Percentiles rank a stretch among this genome's conserved stretches.
Evolutionary conservation across 2,113 vertebrate species (phyloP).

Genomic region (Canis aureus): DNA sequence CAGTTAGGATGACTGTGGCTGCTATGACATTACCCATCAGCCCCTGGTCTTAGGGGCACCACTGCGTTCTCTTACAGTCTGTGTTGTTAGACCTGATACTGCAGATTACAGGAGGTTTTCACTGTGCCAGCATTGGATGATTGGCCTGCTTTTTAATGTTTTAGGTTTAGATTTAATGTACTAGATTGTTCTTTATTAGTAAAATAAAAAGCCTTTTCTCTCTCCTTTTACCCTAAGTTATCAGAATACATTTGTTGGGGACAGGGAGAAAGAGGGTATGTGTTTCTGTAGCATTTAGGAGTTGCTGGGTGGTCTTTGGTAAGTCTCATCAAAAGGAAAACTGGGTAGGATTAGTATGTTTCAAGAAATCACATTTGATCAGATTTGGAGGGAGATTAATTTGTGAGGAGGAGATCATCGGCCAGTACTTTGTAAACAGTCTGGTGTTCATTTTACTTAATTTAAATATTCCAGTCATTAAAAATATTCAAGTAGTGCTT

Average conservation of each 20-base stretch:
- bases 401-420: background rate
- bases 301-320: background rate
- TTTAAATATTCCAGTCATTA: constrained; percentile 59
- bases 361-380: constrained; percentile 37
- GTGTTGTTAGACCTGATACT: background rate
- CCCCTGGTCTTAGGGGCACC: background rate
- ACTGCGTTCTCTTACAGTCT: background rate
- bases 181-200: background rate
- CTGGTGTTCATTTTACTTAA: background rate
- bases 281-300: background rate
- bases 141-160: background rate
- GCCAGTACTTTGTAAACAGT: constrained; percentile 52
- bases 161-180: background rate
- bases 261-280: too few relatives aligned
- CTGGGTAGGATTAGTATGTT: background rate
- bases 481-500: constrained; percentile 53
- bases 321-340: background rate
- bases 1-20: background rate
- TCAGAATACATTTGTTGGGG: background rate
- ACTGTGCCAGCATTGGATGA: background rate
- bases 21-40: fast-evolving
- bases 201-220: background rate
- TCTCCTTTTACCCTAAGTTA: background rate
- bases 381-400: constrained; percentile 10
- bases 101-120: background rate